Evolutionary conservation across 2,797 vertebrate genomes (phyloP), one percentile per base, ranked within the genome.

Genomic region (Hemitrygon akajei): DNA sequence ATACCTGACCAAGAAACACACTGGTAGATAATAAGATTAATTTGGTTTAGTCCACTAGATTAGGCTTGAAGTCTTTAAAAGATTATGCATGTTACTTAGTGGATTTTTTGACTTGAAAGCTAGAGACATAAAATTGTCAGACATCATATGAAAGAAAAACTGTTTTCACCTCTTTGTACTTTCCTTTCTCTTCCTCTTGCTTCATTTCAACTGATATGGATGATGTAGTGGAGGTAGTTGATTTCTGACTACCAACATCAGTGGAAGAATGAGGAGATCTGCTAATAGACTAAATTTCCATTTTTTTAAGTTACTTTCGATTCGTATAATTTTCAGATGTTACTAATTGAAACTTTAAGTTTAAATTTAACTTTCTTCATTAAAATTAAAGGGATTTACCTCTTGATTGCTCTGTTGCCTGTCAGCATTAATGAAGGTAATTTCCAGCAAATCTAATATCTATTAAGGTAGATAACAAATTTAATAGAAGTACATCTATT

Each of bases 361-460:
- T 60, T 86, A 84, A 58, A 84, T 47, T 56, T 60, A 6, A 20
- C 47, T 5, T 81, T 34, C 34, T 63, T 63, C 14, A 1, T 89
- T 34, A 34, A 18, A 66, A 63, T 34, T 58, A 82, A 80, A 89
- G 63, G 66, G 12, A 95, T 95, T 97, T 96, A 98, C 98, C 94
- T 98, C 96, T 3, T 95, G 95, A 93, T 95, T 94, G 93, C 96
- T 97, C 93, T 95, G 96, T 94, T 95, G 96, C 95, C 94, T 96
- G 94, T 96, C 97, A n/a, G 95, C 96, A 0, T 95, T 94, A 6
- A 95, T 95, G 82, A 95, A 97, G 86, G 95, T 96, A 71, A 96
- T 95, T 96, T 99, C 98, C 96, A 99, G 95, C 95, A 98, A 34
- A 0, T 96, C 96, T 93, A 99, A 95, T 95, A 99, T 98, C 98